A percentile compares a stretch with the other conserved stretches of the same genome.
These are phyloP conservation scores for Hemistola chrysoprasaria DNA, from an alignment of 2,888 invertebrate species.

Conservation along the genomic window DNA sequence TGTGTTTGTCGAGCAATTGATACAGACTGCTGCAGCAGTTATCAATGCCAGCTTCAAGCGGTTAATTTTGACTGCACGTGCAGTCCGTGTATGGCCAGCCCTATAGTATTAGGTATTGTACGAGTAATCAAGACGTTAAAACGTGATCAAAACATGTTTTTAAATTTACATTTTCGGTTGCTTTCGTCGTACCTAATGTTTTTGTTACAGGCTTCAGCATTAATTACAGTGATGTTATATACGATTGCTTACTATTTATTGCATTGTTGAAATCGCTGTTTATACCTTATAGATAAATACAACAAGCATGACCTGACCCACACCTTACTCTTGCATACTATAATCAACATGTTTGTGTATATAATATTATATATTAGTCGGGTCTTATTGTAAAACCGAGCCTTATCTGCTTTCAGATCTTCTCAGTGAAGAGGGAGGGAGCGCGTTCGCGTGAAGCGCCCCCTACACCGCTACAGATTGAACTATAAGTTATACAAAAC, in stretches of 20 bases:
- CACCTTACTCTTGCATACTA: too few relatives aligned
- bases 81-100: too few relatives aligned
- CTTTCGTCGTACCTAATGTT: conserved; percentile 2
- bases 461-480: conserved; percentile 58
- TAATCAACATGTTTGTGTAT: too few relatives aligned
- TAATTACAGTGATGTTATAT: not conserved
- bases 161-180: not conserved
- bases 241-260: conserved; percentile 2
- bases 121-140: too few relatives aligned
- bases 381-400: not conserved
- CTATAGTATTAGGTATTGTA: too few relatives aligned
- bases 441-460: conserved; percentile 60
- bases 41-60: too few relatives aligned
- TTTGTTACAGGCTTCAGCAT: conserved; percentile 6
- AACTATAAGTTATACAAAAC: conserved; percentile 60
- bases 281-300: not conserved
- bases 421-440: conserved; percentile 55
- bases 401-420: conserved; percentile 60
- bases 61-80: too few relatives aligned
- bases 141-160: too few relatives aligned
- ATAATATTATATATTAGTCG: too few relatives aligned
- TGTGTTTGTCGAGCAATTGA: too few relatives aligned
- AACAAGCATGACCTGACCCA: too few relatives aligned
- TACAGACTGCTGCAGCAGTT: too few relatives aligned
- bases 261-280: not conserved